A percentile compares a stretch with the other conserved stretches of the same genome.
Conservation (phyloP, 2,113 vertebrate genomes). For the Corythornis vintsioides region DNA sequence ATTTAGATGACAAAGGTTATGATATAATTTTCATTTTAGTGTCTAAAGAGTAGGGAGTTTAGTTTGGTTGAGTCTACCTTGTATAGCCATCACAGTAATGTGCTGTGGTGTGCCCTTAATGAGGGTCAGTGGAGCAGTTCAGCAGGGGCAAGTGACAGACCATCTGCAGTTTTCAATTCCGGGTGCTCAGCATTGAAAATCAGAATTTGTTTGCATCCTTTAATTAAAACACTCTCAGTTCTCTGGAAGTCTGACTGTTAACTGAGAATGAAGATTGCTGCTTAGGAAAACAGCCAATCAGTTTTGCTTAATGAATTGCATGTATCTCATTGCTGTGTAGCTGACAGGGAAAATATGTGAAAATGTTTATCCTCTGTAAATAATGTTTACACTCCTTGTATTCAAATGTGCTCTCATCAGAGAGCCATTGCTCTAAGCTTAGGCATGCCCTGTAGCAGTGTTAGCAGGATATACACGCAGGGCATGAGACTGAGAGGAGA, state of each 20-base stretch:
- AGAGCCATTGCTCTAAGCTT: background rate
- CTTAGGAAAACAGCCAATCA: constrained; percentile 5
- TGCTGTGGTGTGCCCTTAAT: background rate
- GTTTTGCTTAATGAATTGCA: constrained; percentile 40
- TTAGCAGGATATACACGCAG: background rate
- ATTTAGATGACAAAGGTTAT: background rate
- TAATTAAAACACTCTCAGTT: constrained; percentile 6
- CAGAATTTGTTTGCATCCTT: background rate
- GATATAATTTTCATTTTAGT: background rate
- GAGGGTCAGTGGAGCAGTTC: background rate
- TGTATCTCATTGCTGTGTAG: background rate
- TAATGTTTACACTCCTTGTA: accelerated
- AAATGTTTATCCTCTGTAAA: background rate
- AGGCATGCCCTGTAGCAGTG: background rate
- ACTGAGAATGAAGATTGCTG: constrained; percentile 17
- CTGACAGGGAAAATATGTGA: background rate
- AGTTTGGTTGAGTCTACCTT: background rate
- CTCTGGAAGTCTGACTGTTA: constrained; percentile 13
- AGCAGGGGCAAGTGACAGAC: background rate
- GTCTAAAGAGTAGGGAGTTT: background rate
- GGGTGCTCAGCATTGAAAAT: constrained; percentile 17
- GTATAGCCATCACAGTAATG: background rate
- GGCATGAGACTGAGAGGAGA: too few relatives aligned
- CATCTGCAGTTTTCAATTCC: background rate
- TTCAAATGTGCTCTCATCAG: background rate